phyloP scores from a whole-genome alignment of 2,113 vertebrate species.

The Corynorhinus townsendii region DNA sequence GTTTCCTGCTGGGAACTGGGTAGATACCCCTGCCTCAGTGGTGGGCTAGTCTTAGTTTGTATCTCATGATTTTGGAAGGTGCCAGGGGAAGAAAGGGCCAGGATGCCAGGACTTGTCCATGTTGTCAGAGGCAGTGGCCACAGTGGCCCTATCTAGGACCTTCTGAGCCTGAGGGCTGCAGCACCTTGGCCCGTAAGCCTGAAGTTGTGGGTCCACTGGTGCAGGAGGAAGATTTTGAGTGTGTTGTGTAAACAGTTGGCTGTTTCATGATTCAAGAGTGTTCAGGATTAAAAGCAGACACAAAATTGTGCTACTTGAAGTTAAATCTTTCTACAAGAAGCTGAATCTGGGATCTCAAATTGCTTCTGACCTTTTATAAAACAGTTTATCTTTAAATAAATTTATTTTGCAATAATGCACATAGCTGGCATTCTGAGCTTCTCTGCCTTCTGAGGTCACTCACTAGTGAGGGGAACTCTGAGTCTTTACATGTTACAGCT shows the following conservation, averaged over 20 bases:
- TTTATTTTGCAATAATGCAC: slow-evolving; percentile 80
- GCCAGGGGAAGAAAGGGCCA: not conserved
- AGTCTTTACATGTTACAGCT: too few relatives aligned
- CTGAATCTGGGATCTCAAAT: slow-evolving; percentile 60
- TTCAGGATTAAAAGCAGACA: slow-evolving; percentile 63
- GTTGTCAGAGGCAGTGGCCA: not conserved
- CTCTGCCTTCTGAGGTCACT: not conserved
- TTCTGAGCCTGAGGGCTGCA: not conserved
- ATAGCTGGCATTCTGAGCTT: slow-evolving; percentile 61
- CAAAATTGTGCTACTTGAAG: slow-evolving; percentile 73
- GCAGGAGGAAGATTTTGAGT: not conserved
- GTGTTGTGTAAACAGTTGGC: slow-evolving; percentile 47
- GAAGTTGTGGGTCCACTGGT: not conserved
- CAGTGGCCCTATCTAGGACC: not conserved
- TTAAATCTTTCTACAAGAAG: slow-evolving; percentile 64
- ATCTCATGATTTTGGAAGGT: not conserved
- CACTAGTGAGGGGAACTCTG: not conserved
- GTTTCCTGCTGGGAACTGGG: not conserved
- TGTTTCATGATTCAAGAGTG: slow-evolving; percentile 48
- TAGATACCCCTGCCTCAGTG: not conserved
- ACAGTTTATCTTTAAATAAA: slow-evolving; percentile 76
- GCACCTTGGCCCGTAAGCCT: not conserved
- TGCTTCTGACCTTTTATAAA: slow-evolving; percentile 78
- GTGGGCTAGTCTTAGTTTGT: not conserved
- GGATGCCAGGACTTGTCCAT: not conserved